Base-by-base conservation (phyloP, 2,113 vertebrate genomes). In the Rhea pennata region DNA sequence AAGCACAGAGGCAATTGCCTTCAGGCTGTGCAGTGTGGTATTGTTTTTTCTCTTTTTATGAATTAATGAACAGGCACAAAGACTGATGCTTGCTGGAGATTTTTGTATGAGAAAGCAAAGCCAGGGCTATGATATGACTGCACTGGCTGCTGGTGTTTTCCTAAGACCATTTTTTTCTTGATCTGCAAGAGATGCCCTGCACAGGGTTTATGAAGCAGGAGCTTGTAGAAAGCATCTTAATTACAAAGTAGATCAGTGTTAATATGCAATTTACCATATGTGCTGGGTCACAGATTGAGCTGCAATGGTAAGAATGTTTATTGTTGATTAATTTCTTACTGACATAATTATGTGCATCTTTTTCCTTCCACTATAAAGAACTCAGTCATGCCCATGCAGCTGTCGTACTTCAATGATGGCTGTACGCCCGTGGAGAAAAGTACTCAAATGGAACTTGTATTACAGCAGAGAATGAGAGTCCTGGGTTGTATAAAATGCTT, bases 171-270 rank as follows among this genome's bases (percentile, higher is more conserved):
- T 42, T 87, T 67, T 59, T 23, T 66, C 50, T 7, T 74, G 48
- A 70, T 27, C 56, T 10, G 53, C 73, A 79, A 61, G 84, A 93
- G 48, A 64, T 67, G 46, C 39, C 65, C 54, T 65, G 12, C 4
- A 79, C 66, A 75, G 87, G 81, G 74, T 19, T 80, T 53, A 58
- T 79, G 87, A 95, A 88, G 74, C 90, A 83, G 79, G 21, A 95
- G 39, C 72, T 56, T 80, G 58, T 67, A 93, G 31, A 66, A 94
- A 88, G 54, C 76, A 87, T 81, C 61, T 66, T 46, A 82, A 89
- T 29, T 87, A 67, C 80, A 95, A 89, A 93, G 46, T 82, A 86
- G 64, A 91, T 90, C 51, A 71, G 71, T 92, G 89, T 90, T 92
- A 88, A 71, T 67, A 84, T 9, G 58, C 14, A 77, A 39, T 74